Conservation (phyloP, 2,888 invertebrate genomes). For the Tetrapedia diversipes region DNA sequence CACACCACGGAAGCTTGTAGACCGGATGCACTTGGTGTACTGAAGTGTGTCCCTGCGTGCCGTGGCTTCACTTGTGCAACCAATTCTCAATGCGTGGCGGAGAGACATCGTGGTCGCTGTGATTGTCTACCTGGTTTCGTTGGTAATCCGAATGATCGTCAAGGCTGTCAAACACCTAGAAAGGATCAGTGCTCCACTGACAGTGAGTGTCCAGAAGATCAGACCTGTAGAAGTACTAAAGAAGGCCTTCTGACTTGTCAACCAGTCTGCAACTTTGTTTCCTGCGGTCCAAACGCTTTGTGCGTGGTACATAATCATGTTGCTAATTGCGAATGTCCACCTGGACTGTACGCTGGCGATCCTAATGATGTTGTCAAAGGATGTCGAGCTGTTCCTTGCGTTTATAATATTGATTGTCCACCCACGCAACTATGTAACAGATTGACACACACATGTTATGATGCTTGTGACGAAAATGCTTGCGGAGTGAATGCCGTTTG, state of each 20-base stretch:
- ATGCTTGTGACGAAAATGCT: slow-evolving; percentile 91
- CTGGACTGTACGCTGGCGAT: slow-evolving; percentile 93
- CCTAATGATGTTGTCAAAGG: slow-evolving; percentile 90
- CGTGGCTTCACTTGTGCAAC: slow-evolving; percentile 92
- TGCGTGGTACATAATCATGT: slow-evolving; percentile 95
- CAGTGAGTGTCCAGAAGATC: slow-evolving; percentile 92
- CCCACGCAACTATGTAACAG: slow-evolving; percentile 92
- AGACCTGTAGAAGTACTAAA: slow-evolving; percentile 87
- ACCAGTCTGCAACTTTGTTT: slow-evolving; percentile 90
- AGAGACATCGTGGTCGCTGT: slow-evolving; percentile 90
- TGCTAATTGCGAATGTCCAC: slow-evolving; percentile 94
- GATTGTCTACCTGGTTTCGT: slow-evolving; percentile 92
- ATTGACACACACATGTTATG: slow-evolving; percentile 91
- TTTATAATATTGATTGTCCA: slow-evolving; percentile 93
- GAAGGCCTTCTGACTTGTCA: slow-evolving; percentile 87
- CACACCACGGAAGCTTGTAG: slow-evolving; percentile 88
- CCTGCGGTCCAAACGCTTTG: slow-evolving; percentile 93
- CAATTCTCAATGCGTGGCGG: slow-evolving; percentile 91
- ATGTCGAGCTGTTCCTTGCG: slow-evolving; percentile 92
- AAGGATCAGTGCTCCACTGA: slow-evolving; percentile 91
- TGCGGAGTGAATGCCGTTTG: slow-evolving; percentile 95
- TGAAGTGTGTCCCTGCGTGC: slow-evolving; percentile 92
- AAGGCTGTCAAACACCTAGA: slow-evolving; percentile 90
- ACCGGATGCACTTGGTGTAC: slow-evolving; percentile 92
- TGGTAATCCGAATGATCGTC: slow-evolving; percentile 95